A percentile compares a stretch with the other conserved stretches of the same genome.
phyloP scores from a whole-genome alignment of 2,113 vertebrate genomes.

The Siniperca knerii region DNA sequence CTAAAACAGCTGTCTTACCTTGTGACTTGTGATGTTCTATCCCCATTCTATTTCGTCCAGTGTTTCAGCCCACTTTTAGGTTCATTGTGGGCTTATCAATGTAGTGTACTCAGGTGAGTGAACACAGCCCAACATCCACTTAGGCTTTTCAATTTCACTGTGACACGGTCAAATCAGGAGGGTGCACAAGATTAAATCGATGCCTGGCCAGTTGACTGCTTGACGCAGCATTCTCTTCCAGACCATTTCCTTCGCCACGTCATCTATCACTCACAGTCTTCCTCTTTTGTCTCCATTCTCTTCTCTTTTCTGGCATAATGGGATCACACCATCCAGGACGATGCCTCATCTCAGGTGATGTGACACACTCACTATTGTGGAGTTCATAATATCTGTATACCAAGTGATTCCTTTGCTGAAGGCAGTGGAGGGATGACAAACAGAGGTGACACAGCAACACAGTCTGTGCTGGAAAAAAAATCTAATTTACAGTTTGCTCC shows the following conservation, averaged over 20 bases:
- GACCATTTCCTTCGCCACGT: conserved; percentile 69
- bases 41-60: conserved; percentile 34
- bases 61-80: conserved; percentile 54
- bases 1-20: conserved; percentile 68
- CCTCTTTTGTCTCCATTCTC: conserved; percentile 46
- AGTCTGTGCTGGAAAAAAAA: conserved; percentile 58
- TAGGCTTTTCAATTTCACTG: conserved; percentile 77
- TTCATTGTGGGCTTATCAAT: conserved; percentile 71
- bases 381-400: conserved; percentile 69
- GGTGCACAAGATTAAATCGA: conserved; percentile 79
- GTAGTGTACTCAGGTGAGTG: conserved; percentile 69
- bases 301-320: conserved; percentile 27
- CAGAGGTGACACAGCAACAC: conserved; percentile 63
- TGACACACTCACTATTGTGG: conserved; percentile 12
- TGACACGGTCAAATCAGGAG: conserved; percentile 77
- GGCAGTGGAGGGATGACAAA: conserved; percentile 49
- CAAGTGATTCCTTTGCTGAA: conserved; percentile 42
- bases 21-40: conserved; percentile 50
- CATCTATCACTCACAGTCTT: conserved; percentile 73
- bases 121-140: conserved; percentile 70
- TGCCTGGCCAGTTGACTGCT: conserved; percentile 77
- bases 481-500: conserved; percentile 76
- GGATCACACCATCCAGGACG: conserved; percentile 17
- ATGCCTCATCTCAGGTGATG: conserved; percentile 39
- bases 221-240: conserved; percentile 79